phyloP scores from a whole-genome alignment of 2,113 vertebrate genomes.

The Nothoprocta perdicaria region DNA sequence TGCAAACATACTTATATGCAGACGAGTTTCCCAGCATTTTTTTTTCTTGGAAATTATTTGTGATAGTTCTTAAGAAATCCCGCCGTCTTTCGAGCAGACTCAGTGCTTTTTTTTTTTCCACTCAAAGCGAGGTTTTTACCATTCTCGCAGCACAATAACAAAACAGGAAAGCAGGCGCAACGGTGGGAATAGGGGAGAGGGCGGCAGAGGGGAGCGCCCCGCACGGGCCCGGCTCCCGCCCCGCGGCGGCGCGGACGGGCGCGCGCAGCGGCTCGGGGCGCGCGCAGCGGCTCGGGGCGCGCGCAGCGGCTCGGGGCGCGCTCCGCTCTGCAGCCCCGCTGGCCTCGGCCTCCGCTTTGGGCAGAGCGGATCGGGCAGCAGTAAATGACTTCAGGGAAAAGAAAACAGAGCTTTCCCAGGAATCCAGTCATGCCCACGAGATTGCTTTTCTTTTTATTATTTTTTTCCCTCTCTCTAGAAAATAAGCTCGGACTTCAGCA shows the following conservation, averaged over 20 bases:
- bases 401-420: not conserved
- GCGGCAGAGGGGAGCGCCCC: not conserved
- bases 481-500: slow-evolving; percentile 23
- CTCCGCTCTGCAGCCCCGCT: not conserved
- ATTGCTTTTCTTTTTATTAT: not conserved
- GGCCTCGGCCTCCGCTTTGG: not conserved
- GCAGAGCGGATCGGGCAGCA: not conserved
- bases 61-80: not conserved
- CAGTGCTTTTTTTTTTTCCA: not conserved
- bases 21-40: not conserved
- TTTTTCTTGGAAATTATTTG: not conserved
- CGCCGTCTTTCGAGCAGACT: not conserved
- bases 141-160: not conserved
- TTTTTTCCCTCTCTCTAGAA: not conserved
- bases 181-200: not conserved
- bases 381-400: slow-evolving; percentile 30
- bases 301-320: slow-evolving; percentile 38
- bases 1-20: not conserved
- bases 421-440: not conserved
- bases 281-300: slow-evolving; percentile 12
- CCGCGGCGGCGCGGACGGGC: slow-evolving; percentile 1
- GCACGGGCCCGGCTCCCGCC: not conserved
- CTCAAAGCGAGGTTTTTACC: not conserved
- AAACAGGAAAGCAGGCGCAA: not conserved
- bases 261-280: no score